Evolutionary conservation across 1,140 invertebrate species (phyloP).

Genomic region (Sweltsa coloradensis): DNA sequence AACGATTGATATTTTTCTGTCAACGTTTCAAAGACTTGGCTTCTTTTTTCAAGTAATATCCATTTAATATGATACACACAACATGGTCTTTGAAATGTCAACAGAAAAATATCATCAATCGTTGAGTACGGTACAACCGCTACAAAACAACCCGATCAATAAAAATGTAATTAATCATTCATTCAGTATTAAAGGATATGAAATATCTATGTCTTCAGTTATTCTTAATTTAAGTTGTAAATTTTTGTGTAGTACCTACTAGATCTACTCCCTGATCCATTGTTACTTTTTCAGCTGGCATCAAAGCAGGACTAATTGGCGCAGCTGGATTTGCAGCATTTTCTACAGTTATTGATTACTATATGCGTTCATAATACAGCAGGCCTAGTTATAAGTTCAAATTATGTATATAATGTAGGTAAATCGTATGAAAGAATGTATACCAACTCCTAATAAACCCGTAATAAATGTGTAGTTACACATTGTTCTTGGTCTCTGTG

Average conservation of each 20-base stretch:
- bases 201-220: conserved; percentile 8
- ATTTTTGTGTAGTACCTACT: conserved; percentile 8
- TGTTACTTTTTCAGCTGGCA: conserved; percentile 59
- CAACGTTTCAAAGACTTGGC: background rate
- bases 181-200: conserved; percentile 7
- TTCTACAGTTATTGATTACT: conserved; percentile 90
- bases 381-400: no score
- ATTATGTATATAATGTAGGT: no score
- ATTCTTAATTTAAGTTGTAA: conserved; percentile 1
- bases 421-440: no score
- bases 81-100: no score
- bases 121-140: no score
- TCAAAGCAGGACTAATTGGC: conserved; percentile 83
- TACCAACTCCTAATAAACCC: no score
- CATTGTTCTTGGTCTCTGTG: no score
- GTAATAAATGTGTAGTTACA: no score
- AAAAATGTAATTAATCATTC: no score
- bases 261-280: conserved; percentile 9
- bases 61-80: no score
- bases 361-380: conserved; percentile 55
- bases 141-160: no score
- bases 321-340: conserved; percentile 93
- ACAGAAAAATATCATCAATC: no score
- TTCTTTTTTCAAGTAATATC: background rate
- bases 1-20: background rate